Base-by-base conservation (phyloP, 1,140 invertebrate species). In the Macrotrachela quadricornifera region DNA sequence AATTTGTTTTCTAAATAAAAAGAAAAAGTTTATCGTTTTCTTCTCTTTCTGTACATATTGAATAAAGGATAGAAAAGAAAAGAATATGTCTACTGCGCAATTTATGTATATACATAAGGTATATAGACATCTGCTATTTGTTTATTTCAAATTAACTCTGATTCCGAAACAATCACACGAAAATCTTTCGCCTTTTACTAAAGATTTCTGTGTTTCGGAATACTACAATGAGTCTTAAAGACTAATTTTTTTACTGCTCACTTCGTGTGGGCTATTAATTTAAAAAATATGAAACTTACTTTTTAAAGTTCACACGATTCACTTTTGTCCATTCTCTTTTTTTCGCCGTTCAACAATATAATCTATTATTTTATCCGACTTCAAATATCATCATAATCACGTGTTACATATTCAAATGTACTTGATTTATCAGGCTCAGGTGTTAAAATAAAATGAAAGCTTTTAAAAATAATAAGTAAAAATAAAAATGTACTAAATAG, bases 321-420 rank as follows among this genome's bases (percentile, higher is more conserved):
- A 30, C 82, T 63, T 86, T 92, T 17, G 83, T 83, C 63, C 83
- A 85, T 6, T 82, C 74, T 88, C 90, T 95, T 36, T 55, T 68
- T 96, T 90, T 57, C 87, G 78, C 51, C 90, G 78, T 66, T 94
- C 86, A 59, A 92, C 77, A 59, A 90, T 85, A 62, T 92, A 94
- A 6, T 84, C 84, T 56, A 85, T 72, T 63, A 92, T 87, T 39
- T 81, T 79, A 0, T 85, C 69, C 78, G 80, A 59, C 94, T 80
- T 58, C 81, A 82, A 59, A 92, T 90, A 61, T 86, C 83, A 68
- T 91, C 84, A 61, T 85, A 85, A 64, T 85, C 83, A 21, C 85
- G 81, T 59, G 91, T 85, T 0, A 80, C 74, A 50, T 83, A 77
- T 66, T 88, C 82, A 39, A 86, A 86, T 61, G 83, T 82, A 12